Base-by-base conservation (phyloP, 1,140 invertebrate genomes). In the Lepidurus arcticus region DNA sequence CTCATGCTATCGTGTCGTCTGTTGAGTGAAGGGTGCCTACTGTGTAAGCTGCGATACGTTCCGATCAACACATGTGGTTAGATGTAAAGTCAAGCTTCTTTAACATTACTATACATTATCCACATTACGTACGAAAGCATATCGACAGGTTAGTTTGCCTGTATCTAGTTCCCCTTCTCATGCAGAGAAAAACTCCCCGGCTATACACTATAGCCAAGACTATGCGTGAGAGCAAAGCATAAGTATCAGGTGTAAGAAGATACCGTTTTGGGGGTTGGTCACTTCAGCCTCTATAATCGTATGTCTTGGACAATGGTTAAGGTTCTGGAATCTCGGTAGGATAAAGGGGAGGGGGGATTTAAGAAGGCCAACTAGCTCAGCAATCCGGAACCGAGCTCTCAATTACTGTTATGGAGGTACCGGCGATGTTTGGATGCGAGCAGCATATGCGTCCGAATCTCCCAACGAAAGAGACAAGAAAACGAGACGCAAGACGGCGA, bases 311-410 rank as follows among this genome's bases (percentile, higher is more conserved):
- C 21, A 13, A 65, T n/a, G 21, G 53, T 5, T 21, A 16, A 16
- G 53, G 21, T 65, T 47, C 53, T 7, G 34, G 53, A 65, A 16
- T 65, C 53, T 16, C 13, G 8, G 53, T 65, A 16, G 8, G 16
- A 65, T n/a, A 65, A 21, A 6, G 45, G 47, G 21, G 13, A 1
- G 47, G 9, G 45, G 53, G 21, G 3, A 21, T 7, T 1, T 16
- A 21, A 65, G 21, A 47, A 65, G 53, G 53, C 53, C 53, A 65
- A 65, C 16, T 21, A 65, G 21, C 16, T 13, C 53, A 65, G 53
- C 53, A 65, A 65, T 65, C 53, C 53, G 53, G 53, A 65, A 65
- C 53, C 21, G 53, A 65, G 53, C 53, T 65, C 53, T 65, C 53
- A 65, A 65, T 65, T 65, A 65, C 53, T 65, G 21, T 65, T 65